Conservation (phyloP, 2,888 invertebrate species). For the Oxycera nigricornis region DNA sequence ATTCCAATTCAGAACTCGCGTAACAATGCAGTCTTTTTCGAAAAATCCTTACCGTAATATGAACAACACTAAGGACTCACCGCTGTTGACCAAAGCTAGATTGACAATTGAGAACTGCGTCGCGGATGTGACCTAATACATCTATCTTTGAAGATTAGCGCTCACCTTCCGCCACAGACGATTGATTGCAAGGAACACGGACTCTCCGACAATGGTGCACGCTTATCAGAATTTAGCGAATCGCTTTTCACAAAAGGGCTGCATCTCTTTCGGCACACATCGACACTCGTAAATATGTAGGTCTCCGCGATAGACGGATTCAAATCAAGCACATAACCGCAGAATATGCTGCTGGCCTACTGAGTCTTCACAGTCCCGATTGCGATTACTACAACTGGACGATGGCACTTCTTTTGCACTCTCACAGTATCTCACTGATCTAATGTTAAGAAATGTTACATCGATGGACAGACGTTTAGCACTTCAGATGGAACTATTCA, state of each 20-base stretch:
- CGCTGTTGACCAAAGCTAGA: background rate
- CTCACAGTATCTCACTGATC: background rate
- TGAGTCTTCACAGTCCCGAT: background rate
- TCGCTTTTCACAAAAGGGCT: too few relatives aligned
- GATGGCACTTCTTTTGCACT: background rate
- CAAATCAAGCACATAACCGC: background rate
- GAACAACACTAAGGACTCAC: too few relatives aligned
- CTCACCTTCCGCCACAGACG: too few relatives aligned
- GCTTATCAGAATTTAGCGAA: too few relatives aligned
- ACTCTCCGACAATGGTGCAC: too few relatives aligned
- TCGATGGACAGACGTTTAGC: background rate
- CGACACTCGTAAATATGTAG: constrained; percentile 14
- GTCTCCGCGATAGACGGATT: constrained; percentile 6
- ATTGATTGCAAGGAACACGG: too few relatives aligned
- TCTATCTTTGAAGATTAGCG: background rate
- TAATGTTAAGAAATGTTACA: background rate
- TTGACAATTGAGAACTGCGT: background rate
- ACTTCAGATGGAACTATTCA: constrained; percentile 24
- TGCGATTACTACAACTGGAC: background rate
- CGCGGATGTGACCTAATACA: background rate
- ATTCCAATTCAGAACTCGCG: background rate
- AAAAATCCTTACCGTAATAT: too few relatives aligned
- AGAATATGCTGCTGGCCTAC: background rate
- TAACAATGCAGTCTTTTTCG: too few relatives aligned
- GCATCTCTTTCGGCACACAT: background rate